phyloP scores from a whole-genome alignment of 2,888 invertebrate genomes.

The Chymomyza caudatula region DNA sequence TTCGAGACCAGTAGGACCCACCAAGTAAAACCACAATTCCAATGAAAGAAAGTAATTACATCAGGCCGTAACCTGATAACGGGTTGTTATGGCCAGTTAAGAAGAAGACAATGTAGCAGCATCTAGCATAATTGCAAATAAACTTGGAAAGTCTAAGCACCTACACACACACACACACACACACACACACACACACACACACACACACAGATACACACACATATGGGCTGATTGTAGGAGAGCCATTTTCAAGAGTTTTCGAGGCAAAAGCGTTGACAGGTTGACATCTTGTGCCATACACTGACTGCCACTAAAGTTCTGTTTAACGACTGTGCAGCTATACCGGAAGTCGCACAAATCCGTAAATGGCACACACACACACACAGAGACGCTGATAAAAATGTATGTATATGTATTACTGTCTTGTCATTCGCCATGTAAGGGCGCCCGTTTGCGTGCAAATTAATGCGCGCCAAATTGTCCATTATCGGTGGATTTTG shows the following conservation, averaged over 20 bases:
- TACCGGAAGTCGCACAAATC: slow-evolving; percentile 61
- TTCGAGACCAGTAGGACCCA: too few relatives aligned
- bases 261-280: slow-evolving; percentile 53
- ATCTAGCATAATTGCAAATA: slow-evolving; percentile 53
- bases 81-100: too few relatives aligned
- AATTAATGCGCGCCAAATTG: slow-evolving; percentile 39
- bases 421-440: slow-evolving; percentile 3
- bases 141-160: slow-evolving; percentile 25
- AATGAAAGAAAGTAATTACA: too few relatives aligned
- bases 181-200: slow-evolving; percentile 3
- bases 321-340: slow-evolving; percentile 19
- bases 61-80: too few relatives aligned
- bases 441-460: slow-evolving; percentile 2
- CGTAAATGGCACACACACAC: slow-evolving; percentile 54
- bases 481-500: slow-evolving; percentile 41
- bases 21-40: too few relatives aligned
- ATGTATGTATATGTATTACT: not conserved
- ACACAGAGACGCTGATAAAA: not conserved
- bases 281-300: slow-evolving; percentile 52
- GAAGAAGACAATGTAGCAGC: slow-evolving; percentile 40
- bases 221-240: not conserved
- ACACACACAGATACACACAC: not conserved
- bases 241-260: not conserved
- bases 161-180: not conserved
- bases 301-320: slow-evolving; percentile 11